Evolutionary conservation across 2,797 vertebrate genomes (phyloP), one percentile per base, ranked within the genome.

Genomic region (Margarornis squamiger): DNA sequence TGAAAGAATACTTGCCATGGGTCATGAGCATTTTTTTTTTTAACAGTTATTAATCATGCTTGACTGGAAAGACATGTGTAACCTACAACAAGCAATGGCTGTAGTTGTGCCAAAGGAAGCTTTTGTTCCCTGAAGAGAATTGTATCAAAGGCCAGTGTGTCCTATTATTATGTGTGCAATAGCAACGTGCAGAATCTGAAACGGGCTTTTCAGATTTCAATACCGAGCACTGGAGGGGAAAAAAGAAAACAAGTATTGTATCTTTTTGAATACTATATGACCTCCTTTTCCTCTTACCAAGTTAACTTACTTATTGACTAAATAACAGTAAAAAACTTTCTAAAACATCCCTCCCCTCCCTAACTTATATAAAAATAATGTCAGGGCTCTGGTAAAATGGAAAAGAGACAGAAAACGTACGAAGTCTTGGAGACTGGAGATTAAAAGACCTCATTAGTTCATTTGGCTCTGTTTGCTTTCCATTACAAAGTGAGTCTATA

Each of bases 31-130:
- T 93, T 95, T 97, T 96, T 73, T 71, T 81, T 95, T 97, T 90
- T 86, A 94, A 61, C 81, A 88, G 93, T 96, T 97, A 97, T 97
- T 97, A 97, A 97, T 97, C 97, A 97, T 93, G 97, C 96, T 97
- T 97, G 96, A 96, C 96, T 97, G 92, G 94, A 96, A 96, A 96
- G 95, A 97, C 95, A 92, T 95, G 92, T 96, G 93, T 96, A 96
- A 96, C 94, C 92, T 96, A 96, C 94, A 96, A 97, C 94, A 97
- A 97, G 93, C 94, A 81, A 66, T 80, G 93, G 92, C 94, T 97
- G 81, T 96, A 95, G 93, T 91, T 91, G 78, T 96, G 94, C 95
- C 96, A 97, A 96, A 92, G 91, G 96, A 97, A 95, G 94, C 95
- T 95, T 97, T 97, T 97, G 95, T 97, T 97, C 96, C 94, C 94